Percentiles rank a stretch among this genome's conserved stretches.
These are phyloP conservation scores for Sitta carolinensis DNA, from an alignment of 2,797 vertebrate genomes.

Conservation along the genomic window DNA sequence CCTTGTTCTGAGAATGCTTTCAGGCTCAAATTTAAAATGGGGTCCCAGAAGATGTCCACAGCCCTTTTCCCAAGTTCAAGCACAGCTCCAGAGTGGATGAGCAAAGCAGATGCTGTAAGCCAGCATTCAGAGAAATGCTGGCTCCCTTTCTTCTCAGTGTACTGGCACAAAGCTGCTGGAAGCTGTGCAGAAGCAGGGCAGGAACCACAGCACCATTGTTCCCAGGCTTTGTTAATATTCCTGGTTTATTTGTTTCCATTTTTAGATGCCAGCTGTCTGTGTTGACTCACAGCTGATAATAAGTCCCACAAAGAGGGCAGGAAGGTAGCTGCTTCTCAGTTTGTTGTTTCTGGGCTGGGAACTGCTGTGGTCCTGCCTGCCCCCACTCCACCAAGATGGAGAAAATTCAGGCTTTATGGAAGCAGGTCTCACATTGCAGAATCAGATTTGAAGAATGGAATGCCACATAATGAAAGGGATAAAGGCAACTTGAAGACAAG, in stretches of 20 bases:
- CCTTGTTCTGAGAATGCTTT: background rate
- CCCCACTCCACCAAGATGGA: background rate
- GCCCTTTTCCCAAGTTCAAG: background rate
- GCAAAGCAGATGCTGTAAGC: background rate
- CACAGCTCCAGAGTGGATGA: background rate
- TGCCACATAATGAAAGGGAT: background rate
- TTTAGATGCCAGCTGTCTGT: constrained; percentile 51
- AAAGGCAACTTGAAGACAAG: background rate
- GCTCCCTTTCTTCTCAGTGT: background rate
- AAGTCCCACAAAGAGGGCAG: constrained; percentile 19
- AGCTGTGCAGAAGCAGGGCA: constrained; percentile 17
- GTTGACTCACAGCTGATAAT: constrained; percentile 33
- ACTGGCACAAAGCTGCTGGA: background rate
- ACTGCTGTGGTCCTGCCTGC: background rate
- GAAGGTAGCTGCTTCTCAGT: constrained; percentile 58
- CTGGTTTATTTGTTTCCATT: constrained; percentile 62
- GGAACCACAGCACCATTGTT: constrained; percentile 37
- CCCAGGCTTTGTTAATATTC: background rate
- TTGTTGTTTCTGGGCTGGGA: constrained; percentile 41
- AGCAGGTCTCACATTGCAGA: background rate
- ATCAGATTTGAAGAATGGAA: background rate
- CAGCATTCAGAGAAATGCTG: background rate
- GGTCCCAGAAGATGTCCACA: background rate
- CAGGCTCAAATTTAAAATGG: background rate
- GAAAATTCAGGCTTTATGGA: background rate